These are phyloP conservation scores for Lacerta agilis DNA, from an alignment of 2,797 vertebrate genomes.

Conservation along the genomic window DNA sequence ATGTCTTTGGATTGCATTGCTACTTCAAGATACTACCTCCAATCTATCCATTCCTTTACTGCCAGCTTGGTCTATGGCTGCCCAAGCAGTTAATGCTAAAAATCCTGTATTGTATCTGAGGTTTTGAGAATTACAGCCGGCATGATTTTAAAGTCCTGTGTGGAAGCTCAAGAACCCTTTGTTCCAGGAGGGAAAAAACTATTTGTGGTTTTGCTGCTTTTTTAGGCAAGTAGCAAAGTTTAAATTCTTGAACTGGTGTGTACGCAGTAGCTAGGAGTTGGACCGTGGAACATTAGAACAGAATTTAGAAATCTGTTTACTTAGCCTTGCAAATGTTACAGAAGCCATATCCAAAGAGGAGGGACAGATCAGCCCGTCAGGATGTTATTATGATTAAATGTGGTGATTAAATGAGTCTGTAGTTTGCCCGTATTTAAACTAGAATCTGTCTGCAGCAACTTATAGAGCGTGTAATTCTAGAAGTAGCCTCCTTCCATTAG, in stretches of 20 bases:
- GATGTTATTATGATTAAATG: background rate
- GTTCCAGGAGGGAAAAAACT: background rate
- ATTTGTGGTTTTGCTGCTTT: background rate
- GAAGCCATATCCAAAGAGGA: background rate
- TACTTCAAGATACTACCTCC: no score
- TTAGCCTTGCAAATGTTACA: constrained; percentile 6
- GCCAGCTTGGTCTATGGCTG: background rate
- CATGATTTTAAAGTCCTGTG: background rate
- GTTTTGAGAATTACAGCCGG: background rate
- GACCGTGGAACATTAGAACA: background rate
- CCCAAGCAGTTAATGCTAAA: background rate
- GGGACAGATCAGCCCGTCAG: background rate
- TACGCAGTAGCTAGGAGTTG: background rate
- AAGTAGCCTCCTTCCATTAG: constrained; percentile 31
- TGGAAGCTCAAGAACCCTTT: background rate
- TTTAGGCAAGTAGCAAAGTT: background rate
- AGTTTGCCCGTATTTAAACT: background rate
- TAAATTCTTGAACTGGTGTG: background rate
- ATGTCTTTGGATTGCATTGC: background rate
- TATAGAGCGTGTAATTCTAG: constrained; percentile 41
- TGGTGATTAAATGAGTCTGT: constrained; percentile 10
- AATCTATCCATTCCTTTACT: background rate
- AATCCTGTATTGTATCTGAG: background rate
- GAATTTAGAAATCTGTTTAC: constrained; percentile 4
- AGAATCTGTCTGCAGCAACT: constrained; percentile 1